Conservation (phyloP, 2,797 vertebrate genomes). For the Pelodytes ibericus region DNA sequence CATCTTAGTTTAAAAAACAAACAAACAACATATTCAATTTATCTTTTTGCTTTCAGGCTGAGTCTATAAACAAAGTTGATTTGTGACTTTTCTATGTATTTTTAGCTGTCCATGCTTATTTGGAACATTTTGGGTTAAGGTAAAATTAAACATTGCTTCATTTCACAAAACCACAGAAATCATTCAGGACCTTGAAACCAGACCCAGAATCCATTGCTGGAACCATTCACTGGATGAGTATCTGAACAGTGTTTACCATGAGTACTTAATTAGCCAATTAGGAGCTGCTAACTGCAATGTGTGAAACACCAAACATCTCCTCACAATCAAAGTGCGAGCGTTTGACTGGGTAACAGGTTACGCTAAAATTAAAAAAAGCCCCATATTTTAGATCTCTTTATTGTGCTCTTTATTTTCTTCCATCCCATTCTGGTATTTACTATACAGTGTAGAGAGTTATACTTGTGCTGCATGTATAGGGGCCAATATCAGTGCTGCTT, state of each 20-base stretch:
- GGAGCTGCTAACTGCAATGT: not conserved
- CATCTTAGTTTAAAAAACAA: no score
- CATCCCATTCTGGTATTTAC: no score
- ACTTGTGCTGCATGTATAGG: no score
- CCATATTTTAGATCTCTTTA: no score
- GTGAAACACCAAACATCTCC: no score
- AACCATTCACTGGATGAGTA: not conserved
- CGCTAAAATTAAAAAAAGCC: no score
- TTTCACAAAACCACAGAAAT: not conserved
- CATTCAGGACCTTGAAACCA: not conserved
- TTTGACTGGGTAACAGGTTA: no score
- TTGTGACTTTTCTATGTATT: not conserved
- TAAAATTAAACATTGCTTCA: not conserved
- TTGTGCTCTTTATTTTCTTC: no score
- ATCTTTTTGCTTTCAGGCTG: not conserved
- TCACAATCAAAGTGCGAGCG: no score
- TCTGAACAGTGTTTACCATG: not conserved
- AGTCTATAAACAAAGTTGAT: not conserved
- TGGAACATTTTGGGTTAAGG: not conserved
- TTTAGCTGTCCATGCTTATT: not conserved
- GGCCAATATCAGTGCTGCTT: no score
- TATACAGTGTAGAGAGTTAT: no score
- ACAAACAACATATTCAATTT: no score
- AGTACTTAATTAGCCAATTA: constrained; percentile 8
- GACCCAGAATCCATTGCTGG: not conserved